phyloP scores from a whole-genome alignment of 2,888 invertebrate genomes.

The Chirona hameri region DNA sequence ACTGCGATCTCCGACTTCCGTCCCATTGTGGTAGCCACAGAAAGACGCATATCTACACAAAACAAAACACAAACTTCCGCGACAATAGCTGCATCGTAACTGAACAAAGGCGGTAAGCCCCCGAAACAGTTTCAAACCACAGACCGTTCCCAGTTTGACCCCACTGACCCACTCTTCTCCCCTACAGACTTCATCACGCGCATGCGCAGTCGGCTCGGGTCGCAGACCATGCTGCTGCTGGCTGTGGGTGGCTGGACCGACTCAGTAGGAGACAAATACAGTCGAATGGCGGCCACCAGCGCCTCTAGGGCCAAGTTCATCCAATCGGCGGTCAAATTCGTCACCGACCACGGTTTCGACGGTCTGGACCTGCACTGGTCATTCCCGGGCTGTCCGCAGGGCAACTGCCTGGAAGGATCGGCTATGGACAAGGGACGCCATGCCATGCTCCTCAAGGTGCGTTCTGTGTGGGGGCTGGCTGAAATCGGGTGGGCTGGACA shows the following conservation, averaged over 20 bases:
- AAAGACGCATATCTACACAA: too few relatives aligned
- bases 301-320: conserved; percentile 53
- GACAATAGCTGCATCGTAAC: too few relatives aligned
- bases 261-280: conserved; percentile 82
- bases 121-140: too few relatives aligned
- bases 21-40: too few relatives aligned
- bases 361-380: conserved; percentile 93
- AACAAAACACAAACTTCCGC: too few relatives aligned
- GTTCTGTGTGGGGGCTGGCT: too few relatives aligned
- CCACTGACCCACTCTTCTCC: background rate
- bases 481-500: too few relatives aligned
- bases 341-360: conserved; percentile 70
- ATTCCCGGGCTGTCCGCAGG: conserved; percentile 91
- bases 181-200: conserved; percentile 3
- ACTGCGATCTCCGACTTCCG: too few relatives aligned
- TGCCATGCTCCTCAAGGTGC: conserved; percentile 67
- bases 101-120: too few relatives aligned
- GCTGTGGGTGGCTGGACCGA: conserved; percentile 96
- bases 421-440: conserved; percentile 72
- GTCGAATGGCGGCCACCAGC: conserved; percentile 66
- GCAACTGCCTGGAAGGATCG: conserved; percentile 77
- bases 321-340: conserved; percentile 58
- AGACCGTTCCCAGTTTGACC: background rate
- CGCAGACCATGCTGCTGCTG: conserved; percentile 56
- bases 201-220: background rate